Base-by-base conservation (phyloP, 2,113 vertebrate genomes). In the Lipophrys pholis region DNA sequence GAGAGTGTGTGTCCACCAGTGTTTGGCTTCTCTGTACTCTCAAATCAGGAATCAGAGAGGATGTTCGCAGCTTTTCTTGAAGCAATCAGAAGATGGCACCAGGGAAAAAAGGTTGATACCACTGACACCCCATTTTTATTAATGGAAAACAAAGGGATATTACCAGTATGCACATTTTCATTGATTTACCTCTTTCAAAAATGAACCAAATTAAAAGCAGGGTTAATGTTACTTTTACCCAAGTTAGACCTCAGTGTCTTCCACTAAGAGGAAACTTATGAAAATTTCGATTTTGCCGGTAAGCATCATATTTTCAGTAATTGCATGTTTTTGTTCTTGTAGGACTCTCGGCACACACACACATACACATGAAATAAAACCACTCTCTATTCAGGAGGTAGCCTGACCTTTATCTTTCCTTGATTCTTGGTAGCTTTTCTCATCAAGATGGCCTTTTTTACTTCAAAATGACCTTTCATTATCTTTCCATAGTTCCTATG, bases 401-500 rank as follows among this genome's bases (percentile, higher is more conserved):
- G 14, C 5, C 36, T 81, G 81, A 84, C 76, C 69, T 83, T 88
- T 78, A 64, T 56, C 42, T 49, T 69, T 60, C 38, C 21, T 67
- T 21, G n/a, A 30, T 41, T 73, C 53, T 42, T 69, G 36, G 41
- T 61, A 52, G 57, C 16, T 8, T 5, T 41, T 76, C 21, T 69
- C 43, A 58, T 67, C 60, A 39, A 61, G 51, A 54, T 49, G 59
- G 10, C 68, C 68, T 81, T 83, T 80, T 69, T 55, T 40, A 45
- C 7, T n/a, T 53, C 8, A 8, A 61, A 65, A 57, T 78, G 63
- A 75, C 76, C 65, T 86, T 90, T 84, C 6, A 48, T 46, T 68
- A 70, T 58, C 11, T 80, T 52, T 54, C 15, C 17, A 50, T 56
- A 12, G n/a, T 59, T 52, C 30, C 49, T 14, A 5, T 7, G 5